Percentiles rank a stretch among this genome's conserved stretches.
These are phyloP conservation scores for Myocastor coypus DNA, from an alignment of 2,113 vertebrate genomes.

Conservation along the genomic window DNA sequence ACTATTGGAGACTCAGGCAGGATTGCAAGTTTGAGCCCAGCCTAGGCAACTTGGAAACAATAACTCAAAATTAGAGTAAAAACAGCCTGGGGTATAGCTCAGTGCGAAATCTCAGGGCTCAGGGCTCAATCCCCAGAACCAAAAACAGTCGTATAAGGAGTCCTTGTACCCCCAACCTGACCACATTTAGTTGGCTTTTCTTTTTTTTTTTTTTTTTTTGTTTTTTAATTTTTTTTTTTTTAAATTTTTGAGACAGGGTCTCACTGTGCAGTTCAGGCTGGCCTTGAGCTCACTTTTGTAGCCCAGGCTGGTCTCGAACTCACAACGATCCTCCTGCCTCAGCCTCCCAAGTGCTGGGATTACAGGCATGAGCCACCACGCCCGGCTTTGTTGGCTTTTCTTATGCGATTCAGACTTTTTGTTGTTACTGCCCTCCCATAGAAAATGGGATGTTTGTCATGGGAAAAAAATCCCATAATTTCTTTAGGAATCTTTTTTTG, in stretches of 20 bases:
- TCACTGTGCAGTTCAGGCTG: too few relatives aligned
- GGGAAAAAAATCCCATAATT: slow-evolving; percentile 37
- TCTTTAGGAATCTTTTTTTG: slow-evolving; percentile 43
- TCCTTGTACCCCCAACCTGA: background rate
- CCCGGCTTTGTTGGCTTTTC: slow-evolving; percentile 60
- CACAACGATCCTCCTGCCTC: too few relatives aligned
- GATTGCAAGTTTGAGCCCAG: background rate
- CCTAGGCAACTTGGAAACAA: background rate
- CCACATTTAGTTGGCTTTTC: too few relatives aligned
- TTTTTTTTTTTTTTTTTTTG: too few relatives aligned
- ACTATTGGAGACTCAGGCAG: background rate
- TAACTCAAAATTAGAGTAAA: background rate
- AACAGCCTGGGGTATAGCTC: background rate
- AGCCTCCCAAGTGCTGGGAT: too few relatives aligned
- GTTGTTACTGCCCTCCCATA: background rate
- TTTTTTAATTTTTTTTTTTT: too few relatives aligned
- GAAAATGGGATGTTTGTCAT: slow-evolving; percentile 13
- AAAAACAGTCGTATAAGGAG: background rate
- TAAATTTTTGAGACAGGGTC: too few relatives aligned
- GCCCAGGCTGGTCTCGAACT: too few relatives aligned
- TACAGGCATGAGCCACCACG: too few relatives aligned
- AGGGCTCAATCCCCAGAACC: background rate
- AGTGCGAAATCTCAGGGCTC: background rate
- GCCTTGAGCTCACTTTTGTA: too few relatives aligned
- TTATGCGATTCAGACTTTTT: background rate